These are phyloP conservation scores for Channa argus DNA, from an alignment of 2,113 vertebrate genomes.

Conservation along the genomic window DNA sequence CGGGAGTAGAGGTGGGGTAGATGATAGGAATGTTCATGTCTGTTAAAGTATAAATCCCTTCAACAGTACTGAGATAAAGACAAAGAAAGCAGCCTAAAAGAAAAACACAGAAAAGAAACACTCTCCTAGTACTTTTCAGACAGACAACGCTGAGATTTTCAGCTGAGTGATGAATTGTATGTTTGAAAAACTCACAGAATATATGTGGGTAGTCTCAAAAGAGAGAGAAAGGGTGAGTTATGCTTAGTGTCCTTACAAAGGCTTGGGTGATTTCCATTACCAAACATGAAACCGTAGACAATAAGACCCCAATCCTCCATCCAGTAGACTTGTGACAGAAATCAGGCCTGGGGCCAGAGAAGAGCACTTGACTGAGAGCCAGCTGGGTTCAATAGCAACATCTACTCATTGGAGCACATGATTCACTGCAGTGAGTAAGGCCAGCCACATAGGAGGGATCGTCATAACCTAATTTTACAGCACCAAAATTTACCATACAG, in stretches of 20 bases:
- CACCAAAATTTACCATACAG: constrained; percentile 50
- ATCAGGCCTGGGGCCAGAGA: constrained; percentile 57
- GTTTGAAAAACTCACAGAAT: constrained; percentile 33
- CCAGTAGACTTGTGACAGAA: constrained; percentile 54
- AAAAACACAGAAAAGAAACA: not conserved
- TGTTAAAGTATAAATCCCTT: not conserved
- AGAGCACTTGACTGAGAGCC: constrained; percentile 52
- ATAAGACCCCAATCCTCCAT: constrained; percentile 44
- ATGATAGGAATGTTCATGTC: not conserved
- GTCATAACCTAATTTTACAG: constrained; percentile 76
- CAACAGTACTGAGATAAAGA: not conserved
- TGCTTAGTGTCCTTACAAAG: constrained; percentile 35
- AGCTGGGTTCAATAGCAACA: constrained; percentile 39
- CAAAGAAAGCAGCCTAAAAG: not conserved
- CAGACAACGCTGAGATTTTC: constrained; percentile 27
- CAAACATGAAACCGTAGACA: constrained; percentile 61
- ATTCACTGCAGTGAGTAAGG: constrained; percentile 74
- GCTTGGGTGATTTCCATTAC: constrained; percentile 50
- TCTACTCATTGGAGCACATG: constrained; percentile 73
- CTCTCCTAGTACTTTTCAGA: constrained; percentile 8
- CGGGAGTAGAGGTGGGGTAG: not conserved
- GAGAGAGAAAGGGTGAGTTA: constrained; percentile 25
- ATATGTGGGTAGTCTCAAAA: constrained; percentile 32
- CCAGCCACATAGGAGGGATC: constrained; percentile 65
- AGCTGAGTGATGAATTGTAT: constrained; percentile 41